Conservation (phyloP, 1,140 invertebrate genomes). For the Anastatus disparis region DNA sequence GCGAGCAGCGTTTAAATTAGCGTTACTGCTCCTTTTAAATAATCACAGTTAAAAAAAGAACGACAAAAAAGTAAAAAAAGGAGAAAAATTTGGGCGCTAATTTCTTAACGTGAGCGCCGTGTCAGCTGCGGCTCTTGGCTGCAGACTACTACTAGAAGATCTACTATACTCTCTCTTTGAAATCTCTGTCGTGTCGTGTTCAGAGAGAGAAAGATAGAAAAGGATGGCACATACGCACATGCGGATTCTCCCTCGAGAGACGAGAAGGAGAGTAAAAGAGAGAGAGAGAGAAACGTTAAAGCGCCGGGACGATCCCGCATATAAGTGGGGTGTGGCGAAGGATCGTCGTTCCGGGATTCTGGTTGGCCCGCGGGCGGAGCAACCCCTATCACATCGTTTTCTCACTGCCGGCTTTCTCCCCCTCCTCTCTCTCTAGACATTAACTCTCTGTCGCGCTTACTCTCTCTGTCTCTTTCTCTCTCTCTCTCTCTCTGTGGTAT, state of each 20-base stretch:
- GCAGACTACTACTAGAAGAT: conserved; percentile 59
- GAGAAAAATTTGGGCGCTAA: conserved; percentile 28
- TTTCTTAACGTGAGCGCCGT: conserved; percentile 53
- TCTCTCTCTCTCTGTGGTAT: conserved; percentile 18
- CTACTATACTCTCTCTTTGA: too few species aligned
- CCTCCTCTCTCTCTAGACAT: conserved; percentile 22
- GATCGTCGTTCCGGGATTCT: conserved; percentile 56
- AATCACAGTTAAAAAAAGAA: too few species aligned
- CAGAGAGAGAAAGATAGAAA: conserved; percentile 59
- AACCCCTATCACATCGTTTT: conserved; percentile 60
- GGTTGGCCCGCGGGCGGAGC: conserved; percentile 67
- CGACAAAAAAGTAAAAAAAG: not conserved
- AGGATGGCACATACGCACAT: conserved; percentile 59
- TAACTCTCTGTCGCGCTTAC: too few species aligned
- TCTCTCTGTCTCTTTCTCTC: not conserved
- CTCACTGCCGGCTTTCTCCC: conserved; percentile 16
- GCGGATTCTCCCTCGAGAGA: not conserved
- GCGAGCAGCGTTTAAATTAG: too few species aligned
- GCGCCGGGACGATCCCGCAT: conserved; percentile 58
- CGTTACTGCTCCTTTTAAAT: too few species aligned
- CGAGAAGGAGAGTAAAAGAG: conserved; percentile 25
- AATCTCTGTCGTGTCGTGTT: conserved; percentile 53
- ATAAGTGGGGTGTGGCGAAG: conserved; percentile 66
- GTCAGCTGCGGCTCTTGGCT: conserved; percentile 65
- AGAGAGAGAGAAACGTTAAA: conserved; percentile 40